Evolutionary conservation across 2,888 invertebrate species (phyloP).

Genomic region (Rotaria macrura): DNA sequence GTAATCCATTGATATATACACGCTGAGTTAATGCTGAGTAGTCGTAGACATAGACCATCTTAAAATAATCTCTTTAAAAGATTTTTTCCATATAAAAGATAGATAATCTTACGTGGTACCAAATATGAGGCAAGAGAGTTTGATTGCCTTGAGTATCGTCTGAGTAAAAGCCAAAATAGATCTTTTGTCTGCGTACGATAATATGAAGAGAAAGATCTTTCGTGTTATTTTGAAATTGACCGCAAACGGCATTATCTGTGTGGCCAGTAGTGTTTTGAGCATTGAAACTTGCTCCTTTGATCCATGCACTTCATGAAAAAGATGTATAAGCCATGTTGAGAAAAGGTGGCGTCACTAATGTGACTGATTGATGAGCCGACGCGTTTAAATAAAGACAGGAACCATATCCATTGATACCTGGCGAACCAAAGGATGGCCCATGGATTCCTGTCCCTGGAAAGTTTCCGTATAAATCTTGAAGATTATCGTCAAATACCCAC

Average conservation of each 20-base stretch:
- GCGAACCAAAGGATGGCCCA: neutral
- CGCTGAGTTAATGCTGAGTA: neutral
- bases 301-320: neutral
- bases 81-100: too few species aligned
- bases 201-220: neutral
- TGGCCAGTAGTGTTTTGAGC: neutral
- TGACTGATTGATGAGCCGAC: neutral
- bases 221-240: neutral
- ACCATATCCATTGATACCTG: neutral
- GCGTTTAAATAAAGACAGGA: neutral
- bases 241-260: neutral
- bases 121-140: neutral
- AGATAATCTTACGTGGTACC: neutral
- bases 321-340: neutral
- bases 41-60: neutral
- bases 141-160: neutral
- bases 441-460: neutral
- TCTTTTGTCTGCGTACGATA: neutral
- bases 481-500: neutral
- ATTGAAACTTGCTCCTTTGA: neutral
- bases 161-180: neutral
- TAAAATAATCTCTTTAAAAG: too few species aligned
- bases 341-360: neutral
- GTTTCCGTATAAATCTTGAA: neutral
- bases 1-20: neutral